Evolutionary conservation across 2,113 vertebrate genomes (phyloP).

Genomic region (Notarius quadriscutis): DNA sequence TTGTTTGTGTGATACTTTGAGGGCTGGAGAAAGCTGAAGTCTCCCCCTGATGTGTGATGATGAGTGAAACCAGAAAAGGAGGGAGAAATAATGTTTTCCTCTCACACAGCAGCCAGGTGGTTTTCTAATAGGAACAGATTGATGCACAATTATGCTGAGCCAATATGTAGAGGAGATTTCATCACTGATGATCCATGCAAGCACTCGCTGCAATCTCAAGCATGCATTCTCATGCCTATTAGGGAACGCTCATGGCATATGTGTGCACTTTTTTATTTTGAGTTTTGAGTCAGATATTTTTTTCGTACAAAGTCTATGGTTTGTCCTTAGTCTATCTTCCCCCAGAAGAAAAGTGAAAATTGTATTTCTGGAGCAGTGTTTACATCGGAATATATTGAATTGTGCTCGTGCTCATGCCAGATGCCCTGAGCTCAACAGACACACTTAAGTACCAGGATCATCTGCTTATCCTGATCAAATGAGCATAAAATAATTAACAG

Average conservation of each 20-base stretch:
- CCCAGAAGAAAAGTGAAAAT: background rate
- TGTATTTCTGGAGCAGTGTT: slow-evolving; percentile 16
- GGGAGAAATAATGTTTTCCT: slow-evolving; percentile 15
- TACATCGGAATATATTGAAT: background rate
- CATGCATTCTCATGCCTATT: background rate
- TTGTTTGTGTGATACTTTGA: background rate
- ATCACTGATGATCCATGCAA: slow-evolving; percentile 14
- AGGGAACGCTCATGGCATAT: slow-evolving; percentile 9
- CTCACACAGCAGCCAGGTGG: slow-evolving; percentile 18
- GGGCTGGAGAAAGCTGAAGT: background rate
- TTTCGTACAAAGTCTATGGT: background rate
- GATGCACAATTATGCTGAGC: slow-evolving; percentile 21
- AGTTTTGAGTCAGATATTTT: background rate
- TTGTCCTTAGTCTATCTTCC: background rate
- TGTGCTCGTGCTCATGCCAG: background rate
- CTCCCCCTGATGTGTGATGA: slow-evolving; percentile 3
- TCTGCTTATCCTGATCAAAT: slow-evolving; percentile 15
- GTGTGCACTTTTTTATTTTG: background rate
- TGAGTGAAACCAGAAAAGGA: background rate
- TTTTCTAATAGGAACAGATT: slow-evolving; percentile 32
- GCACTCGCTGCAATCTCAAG: background rate
- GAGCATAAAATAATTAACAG: background rate
- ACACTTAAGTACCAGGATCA: background rate
- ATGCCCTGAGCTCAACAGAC: background rate
- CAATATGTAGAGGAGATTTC: slow-evolving; percentile 27